Percentiles rank a stretch among this genome's conserved stretches.
These are phyloP conservation scores for Nylanderia fulva DNA, from an alignment of 1,140 invertebrate genomes.

Conservation along the genomic window DNA sequence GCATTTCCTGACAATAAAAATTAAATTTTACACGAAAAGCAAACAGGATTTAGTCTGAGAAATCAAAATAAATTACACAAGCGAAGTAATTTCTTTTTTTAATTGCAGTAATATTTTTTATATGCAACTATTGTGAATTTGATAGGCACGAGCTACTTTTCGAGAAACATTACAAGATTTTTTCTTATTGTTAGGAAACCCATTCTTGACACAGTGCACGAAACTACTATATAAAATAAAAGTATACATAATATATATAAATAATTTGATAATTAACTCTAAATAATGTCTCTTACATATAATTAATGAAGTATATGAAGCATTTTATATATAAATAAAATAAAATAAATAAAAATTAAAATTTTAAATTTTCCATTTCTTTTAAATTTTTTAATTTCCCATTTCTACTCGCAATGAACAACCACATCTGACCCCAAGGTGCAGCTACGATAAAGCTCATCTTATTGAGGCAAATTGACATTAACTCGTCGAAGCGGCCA, in stretches of 20 bases:
- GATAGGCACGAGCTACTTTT: conserved; percentile 7
- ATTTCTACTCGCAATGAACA: background rate
- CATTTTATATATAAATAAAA: background rate
- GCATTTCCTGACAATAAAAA: background rate
- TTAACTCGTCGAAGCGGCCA: conserved; percentile 36
- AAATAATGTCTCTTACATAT: background rate
- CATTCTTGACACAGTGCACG: background rate
- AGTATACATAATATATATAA: background rate
- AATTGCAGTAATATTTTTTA: conserved; percentile 1
- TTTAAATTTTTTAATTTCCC: conserved; percentile 6
- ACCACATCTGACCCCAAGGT: background rate
- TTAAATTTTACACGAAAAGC: conserved; percentile 5
- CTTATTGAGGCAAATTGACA: conserved; percentile 49
- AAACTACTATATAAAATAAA: conserved; percentile 13
- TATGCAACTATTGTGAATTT: conserved; percentile 32
- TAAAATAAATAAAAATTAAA: background rate
- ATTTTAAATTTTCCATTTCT: conserved; percentile 9
- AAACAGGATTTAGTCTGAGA: background rate
- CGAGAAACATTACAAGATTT: conserved; percentile 28
- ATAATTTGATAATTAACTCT: background rate
- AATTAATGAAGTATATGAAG: background rate
- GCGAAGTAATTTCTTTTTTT: conserved; percentile 5
- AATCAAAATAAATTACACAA: conserved; percentile 14
- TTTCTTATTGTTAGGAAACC: conserved; percentile 36
- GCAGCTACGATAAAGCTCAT: conserved; percentile 13